Evolutionary conservation across 2,888 invertebrate genomes (phyloP), one percentile per base, ranked within the genome.

Genomic region (Archips xylosteana): DNA sequence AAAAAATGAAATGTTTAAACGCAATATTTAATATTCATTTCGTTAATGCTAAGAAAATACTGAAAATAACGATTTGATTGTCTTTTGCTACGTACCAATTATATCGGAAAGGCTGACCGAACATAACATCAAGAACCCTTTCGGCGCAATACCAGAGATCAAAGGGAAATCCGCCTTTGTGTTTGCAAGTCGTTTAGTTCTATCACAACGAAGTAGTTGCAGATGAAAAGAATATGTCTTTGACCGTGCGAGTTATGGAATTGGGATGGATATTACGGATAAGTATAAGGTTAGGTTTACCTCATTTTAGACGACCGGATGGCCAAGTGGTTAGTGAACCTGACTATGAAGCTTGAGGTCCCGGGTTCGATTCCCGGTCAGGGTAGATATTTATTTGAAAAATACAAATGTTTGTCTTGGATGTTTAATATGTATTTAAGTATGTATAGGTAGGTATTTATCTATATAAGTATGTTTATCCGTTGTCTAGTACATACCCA

Each of bases 51-150:
- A 32, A 63, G 10, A 62, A 34, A 68, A 5, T n/a, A 59, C 45
- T 23, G 15, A 54, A 70, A 74, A 65, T 65, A 74, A 61, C 23
- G 39, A 15, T 49, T 9, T 51, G 9, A 6, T 69, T 61, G 54
- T 45, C 36, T 64, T 68, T 68, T 54, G 39, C 60, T 39, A 64
- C 54, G 49, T n/a, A 42, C 70, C 67, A 74, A 74, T 75, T 75
- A 75, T 74, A 68, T 74, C 70, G 68, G 70, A 42, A 75, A 71
- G 70, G 65, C 67, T 68, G 73, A 73, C 70, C 70, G 66, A 49
- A 71, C 61, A 57, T 62, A 49, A 45, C 64, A 61, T 67, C 61
- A 54, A 61, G 57, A 57, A 70, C 62, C 75, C 69, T 70, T 59
- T 67, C n/a, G 47, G 45, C 32, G 57, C 63, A 32, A 23, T 42